Base-by-base conservation (phyloP, 2,888 invertebrate genomes). In the Drosophila nr. perissopoda region DNA sequence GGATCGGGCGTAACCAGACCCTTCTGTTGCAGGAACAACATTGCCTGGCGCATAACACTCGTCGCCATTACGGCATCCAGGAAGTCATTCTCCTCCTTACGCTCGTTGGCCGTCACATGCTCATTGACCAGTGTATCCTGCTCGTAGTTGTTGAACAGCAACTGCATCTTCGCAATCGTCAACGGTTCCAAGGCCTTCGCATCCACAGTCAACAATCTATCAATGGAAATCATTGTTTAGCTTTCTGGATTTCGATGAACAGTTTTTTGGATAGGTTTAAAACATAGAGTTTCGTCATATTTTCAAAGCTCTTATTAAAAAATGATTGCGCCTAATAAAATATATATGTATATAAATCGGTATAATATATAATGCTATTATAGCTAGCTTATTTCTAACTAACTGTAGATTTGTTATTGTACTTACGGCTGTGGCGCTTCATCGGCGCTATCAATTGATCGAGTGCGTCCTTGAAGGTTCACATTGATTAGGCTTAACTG, bases 101-200 rank as follows among this genome's bases (percentile, higher is more conserved):
- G 94, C 93, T 97, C 97, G 91, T 94, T 94, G 25, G 96, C 94
- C 3, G 96, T 97, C 33, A 97, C 95, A 82, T 96, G 94, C 93
- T 98, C 98, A 86, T 96, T 95, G n/a, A 95, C 94, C 63, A 94
- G 93, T 0, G 96, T 95, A 80, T 96, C 95, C 69, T 96, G 93
- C 89, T 97, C 95, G 91, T 98, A 99, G 93, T 99, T 98, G 92
- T 99, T 97, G 91, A 96, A 95, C 51, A 99, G 94, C 36, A 94
- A 93, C 52, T 95, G 91, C 81, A 98, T 94, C 87, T 95, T 96
- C 77, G 96, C 94, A 71, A 98, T 95, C 2, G 98, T 97, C 7
- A 95, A 94, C 0, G 88, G 69, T 53, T 93, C 92, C 76, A 96
- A 73, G 0, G 90, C 95, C 91, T 95, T 95, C 13, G 94, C 89